Evolutionary conservation across 37 sponge, comb jelly and placozoan genomes (phyloP).

Genomic region (Amphimedon queenslandica): DNA sequence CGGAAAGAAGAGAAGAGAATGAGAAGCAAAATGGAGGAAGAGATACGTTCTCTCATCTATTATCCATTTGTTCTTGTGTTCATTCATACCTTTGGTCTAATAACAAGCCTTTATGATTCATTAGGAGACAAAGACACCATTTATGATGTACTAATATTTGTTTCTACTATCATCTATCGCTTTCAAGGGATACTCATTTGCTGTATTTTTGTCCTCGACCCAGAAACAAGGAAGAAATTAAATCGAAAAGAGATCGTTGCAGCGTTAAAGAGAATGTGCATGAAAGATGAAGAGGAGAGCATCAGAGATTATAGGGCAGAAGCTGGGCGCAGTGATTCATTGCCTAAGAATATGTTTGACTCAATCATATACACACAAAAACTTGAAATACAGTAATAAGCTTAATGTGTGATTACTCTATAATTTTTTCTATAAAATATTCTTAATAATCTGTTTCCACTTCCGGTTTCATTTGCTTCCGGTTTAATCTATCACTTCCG

Average conservation of each 20-base stretch:
- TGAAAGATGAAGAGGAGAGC: no score
- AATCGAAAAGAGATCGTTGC: background rate
- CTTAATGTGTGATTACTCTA: no score
- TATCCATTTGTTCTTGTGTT: background rate
- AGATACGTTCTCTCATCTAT: background rate
- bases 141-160: background rate
- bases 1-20: background rate
- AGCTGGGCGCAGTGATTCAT: no score
- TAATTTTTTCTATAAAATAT: no score
- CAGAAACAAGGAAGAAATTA: background rate
- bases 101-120: background rate
- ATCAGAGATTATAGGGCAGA: no score
- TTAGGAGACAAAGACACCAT: background rate
- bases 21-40: background rate
- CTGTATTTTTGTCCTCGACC: background rate
- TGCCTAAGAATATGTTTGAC: no score
- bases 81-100: background rate
- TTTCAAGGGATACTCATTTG: background rate
- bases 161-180: background rate
- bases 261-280: no score
- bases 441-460: no score
- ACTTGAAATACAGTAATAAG: no score
- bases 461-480: no score
- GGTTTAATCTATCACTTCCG: no score
- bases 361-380: no score